These are phyloP conservation scores for Trichonephila inaurata DNA, from an alignment of 1,140 invertebrate species.

Conservation along the genomic window DNA sequence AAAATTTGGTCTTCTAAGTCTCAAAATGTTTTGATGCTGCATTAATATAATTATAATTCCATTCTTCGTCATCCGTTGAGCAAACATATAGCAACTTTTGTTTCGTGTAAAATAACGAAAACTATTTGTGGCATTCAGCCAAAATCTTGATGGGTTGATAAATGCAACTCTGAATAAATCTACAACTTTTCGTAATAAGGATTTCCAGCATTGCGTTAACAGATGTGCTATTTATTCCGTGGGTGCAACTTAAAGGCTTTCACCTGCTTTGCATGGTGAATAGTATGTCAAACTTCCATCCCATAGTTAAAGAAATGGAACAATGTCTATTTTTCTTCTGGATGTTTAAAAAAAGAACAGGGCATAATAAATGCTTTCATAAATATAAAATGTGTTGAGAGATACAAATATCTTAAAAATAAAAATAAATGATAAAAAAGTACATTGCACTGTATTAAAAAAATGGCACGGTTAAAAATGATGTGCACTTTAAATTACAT, in stretches of 20 bases:
- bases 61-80: background rate
- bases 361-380: no score
- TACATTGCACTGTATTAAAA: no score
- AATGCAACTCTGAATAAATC: conserved; percentile 15
- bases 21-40: no score
- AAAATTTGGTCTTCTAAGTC: no score
- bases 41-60: background rate
- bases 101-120: background rate
- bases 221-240: background rate
- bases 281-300: background rate
- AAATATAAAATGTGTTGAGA: no score
- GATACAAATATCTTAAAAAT: no score
- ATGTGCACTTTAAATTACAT: no score
- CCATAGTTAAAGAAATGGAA: background rate
- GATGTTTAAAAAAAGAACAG: background rate
- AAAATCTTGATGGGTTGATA: conserved; percentile 11
- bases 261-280: background rate
- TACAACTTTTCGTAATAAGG: conserved; percentile 14
- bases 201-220: background rate
- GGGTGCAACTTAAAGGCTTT: conserved; percentile 15
- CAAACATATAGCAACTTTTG: background rate
- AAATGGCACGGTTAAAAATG: no score
- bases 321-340: conserved; percentile 6
- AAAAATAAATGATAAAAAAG: no score
- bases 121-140: conserved; percentile 17